Percentiles rank a stretch among this genome's conserved stretches.
Conservation (phyloP, 2,113 vertebrate species). For the Sinocyclocheilus grahami region DNA sequence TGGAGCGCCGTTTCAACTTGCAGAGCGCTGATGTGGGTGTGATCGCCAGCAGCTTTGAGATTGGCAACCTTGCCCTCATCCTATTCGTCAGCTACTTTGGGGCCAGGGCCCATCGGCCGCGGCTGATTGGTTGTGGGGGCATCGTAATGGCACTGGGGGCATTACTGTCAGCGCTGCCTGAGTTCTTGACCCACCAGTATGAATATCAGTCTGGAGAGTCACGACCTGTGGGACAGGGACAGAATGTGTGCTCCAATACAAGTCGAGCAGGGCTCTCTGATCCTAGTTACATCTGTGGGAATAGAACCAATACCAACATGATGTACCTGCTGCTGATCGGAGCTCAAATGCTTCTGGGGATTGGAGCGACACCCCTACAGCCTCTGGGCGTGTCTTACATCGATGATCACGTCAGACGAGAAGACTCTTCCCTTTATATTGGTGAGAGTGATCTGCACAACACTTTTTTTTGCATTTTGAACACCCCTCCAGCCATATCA, state of each 20-base stretch:
- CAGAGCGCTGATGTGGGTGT: constrained; percentile 96
- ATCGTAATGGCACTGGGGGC: constrained; percentile 98
- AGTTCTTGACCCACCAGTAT: constrained; percentile 90
- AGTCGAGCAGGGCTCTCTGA: constrained; percentile 60
- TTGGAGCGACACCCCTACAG: constrained; percentile 97
- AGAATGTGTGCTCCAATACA: constrained; percentile 85
- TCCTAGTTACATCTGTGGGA: constrained; percentile 77
- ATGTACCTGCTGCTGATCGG: constrained; percentile 99
- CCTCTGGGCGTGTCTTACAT: constrained; percentile 98
- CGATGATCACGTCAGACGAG: constrained; percentile 93
- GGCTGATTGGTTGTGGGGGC: constrained; percentile 96
- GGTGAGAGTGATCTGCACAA: constrained; percentile 77
- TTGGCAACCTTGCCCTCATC: constrained; percentile 96
- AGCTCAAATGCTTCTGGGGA: constrained; percentile 94
- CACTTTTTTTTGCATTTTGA: background rate
- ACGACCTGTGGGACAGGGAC: constrained; percentile 82
- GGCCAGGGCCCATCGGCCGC: constrained; percentile 91
- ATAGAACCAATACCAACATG: constrained; percentile 94
- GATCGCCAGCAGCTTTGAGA: constrained; percentile 99
- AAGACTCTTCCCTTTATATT: constrained; percentile 98
- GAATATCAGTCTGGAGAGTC: constrained; percentile 81
- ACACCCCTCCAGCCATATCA: background rate
- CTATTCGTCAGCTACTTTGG: constrained; percentile 99
- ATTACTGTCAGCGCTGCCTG: constrained; percentile 90
- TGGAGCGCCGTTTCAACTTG: constrained; percentile 97